These are phyloP conservation scores for Geotrypetes seraphini DNA, from an alignment of 2,797 vertebrate genomes.

Conservation along the genomic window DNA sequence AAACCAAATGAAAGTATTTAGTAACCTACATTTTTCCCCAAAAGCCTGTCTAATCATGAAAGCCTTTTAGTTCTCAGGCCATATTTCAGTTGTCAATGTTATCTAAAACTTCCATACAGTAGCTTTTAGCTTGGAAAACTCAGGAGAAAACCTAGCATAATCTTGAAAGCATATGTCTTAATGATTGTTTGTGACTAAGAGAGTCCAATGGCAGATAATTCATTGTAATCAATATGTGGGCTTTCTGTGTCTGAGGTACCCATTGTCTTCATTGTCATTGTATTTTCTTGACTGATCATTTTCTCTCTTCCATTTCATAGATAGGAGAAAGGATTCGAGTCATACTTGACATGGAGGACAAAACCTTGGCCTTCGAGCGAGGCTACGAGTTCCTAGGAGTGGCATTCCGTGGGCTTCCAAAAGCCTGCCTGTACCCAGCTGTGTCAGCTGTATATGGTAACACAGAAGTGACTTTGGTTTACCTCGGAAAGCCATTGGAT, in stretches of 20 bases:
- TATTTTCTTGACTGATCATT: constrained; percentile 2
- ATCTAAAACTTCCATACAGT: too few relatives aligned
- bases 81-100: too few relatives aligned
- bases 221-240: too few relatives aligned
- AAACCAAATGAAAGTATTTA: too few relatives aligned
- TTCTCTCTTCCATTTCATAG: constrained; percentile 51
- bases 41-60: too few relatives aligned
- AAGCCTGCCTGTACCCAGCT: constrained; percentile 89
- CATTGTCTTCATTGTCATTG: neutral
- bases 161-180: too few relatives aligned
- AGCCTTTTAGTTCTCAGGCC: too few relatives aligned
- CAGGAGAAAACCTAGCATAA: too few relatives aligned
- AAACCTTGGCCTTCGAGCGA: constrained; percentile 94
- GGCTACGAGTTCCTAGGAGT: constrained; percentile 95
- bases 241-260: neutral
- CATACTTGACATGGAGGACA: constrained; percentile 98
- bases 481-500: constrained; percentile 92
- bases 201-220: too few relatives aligned
- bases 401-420: constrained; percentile 93
- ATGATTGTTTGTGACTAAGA: too few relatives aligned
- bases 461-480: constrained; percentile 98
- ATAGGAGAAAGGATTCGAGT: constrained; percentile 98
- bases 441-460: constrained; percentile 97
- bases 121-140: too few relatives aligned
- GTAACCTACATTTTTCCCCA: too few relatives aligned